Percentiles rank a stretch among this genome's conserved stretches.
phyloP scores from a whole-genome alignment of 2,888 invertebrate genomes.

The Sphecodes monilicornis region DNA sequence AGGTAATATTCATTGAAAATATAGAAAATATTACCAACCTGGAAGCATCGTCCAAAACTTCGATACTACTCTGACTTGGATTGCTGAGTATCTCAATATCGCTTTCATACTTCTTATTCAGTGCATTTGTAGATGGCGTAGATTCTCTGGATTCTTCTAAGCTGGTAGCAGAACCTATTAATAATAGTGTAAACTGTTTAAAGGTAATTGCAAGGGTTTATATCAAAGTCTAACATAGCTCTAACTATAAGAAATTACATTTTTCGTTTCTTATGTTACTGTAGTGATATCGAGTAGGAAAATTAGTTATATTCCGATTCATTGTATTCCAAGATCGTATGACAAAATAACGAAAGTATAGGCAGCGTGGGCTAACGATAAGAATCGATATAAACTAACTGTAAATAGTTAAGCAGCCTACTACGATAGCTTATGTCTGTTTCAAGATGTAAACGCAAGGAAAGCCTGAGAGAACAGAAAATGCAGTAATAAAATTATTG shows the following conservation, averaged over 20 bases:
- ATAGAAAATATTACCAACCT: conserved; percentile 72
- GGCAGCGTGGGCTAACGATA: neutral
- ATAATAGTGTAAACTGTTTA: conserved; percentile 20
- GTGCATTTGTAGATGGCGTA: conserved; percentile 79
- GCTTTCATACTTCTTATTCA: conserved; percentile 86
- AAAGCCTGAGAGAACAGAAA: conserved; percentile 53
- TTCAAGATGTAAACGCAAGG: conserved; percentile 7
- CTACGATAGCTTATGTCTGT: conserved; percentile 26
- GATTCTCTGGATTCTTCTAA: conserved; percentile 83
- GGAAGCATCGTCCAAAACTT: conserved; percentile 86
- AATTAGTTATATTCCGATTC: neutral
- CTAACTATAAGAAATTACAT: neutral
- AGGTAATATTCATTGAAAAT: neutral
- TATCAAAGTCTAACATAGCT: neutral
- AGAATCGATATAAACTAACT: neutral
- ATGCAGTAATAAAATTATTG: conserved; percentile 76
- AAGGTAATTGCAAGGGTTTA: neutral
- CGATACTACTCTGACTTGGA: conserved; percentile 90
- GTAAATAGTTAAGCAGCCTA: conserved; percentile 28
- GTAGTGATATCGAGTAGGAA: neutral
- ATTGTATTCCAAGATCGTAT: neutral
- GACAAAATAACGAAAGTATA: conserved; percentile 21
- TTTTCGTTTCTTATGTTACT: neutral
- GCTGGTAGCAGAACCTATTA: conserved; percentile 83
- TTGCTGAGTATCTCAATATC: conserved; percentile 90